Percentiles rank a stretch among this genome's conserved stretches.
These are phyloP conservation scores for Tragelaphus oryx DNA, from an alignment of 2,797 vertebrate species.

Conservation along the genomic window DNA sequence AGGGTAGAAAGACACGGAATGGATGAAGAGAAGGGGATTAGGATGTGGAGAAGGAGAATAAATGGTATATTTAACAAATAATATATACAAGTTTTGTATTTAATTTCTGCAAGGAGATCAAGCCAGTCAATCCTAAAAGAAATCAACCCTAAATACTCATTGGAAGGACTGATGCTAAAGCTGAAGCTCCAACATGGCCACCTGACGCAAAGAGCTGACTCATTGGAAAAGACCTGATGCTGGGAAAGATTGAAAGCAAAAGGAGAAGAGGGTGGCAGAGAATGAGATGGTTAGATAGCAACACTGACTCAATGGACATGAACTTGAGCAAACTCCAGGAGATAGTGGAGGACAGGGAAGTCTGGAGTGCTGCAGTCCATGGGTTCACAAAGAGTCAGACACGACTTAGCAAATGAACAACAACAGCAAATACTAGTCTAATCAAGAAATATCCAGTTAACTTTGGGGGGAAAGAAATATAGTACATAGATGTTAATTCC, in stretches of 20 bases:
- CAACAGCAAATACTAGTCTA: not conserved
- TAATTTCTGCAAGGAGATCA: not conserved
- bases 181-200: not conserved
- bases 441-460: slow-evolving; percentile 1
- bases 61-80: not conserved
- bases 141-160: not conserved
- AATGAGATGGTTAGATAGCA: not conserved
- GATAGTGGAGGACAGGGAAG: not conserved
- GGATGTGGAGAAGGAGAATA: not conserved
- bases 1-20: not conserved
- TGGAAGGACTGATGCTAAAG: not conserved
- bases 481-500: not conserved
- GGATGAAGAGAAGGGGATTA: not conserved
- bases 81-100: not conserved
- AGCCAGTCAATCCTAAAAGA: not conserved
- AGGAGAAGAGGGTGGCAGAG: not conserved
- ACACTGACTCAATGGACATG: not conserved
- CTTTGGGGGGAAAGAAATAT: not conserved
- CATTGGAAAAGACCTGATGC: not conserved
- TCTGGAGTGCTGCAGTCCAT: not conserved
- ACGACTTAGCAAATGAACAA: not conserved
- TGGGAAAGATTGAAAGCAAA: not conserved
- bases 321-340: not conserved
- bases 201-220: not conserved
- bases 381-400: not conserved